A percentile compares a stretch with the other conserved stretches of the same genome.
Evolutionary conservation across 92 coral and sea anemone species (phyloP).

Genomic region (Phenganax stokvisi): DNA sequence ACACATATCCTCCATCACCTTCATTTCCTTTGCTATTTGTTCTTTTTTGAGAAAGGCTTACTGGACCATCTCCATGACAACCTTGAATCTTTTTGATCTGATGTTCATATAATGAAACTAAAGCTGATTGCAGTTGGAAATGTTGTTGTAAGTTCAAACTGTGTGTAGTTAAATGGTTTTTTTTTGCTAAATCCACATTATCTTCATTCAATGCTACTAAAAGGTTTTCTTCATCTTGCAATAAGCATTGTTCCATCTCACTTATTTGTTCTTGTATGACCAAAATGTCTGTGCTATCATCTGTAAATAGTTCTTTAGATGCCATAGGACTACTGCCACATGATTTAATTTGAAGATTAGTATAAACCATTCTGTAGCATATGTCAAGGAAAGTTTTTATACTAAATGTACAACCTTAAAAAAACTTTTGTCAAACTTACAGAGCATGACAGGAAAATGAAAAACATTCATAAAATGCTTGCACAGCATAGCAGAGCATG

Average conservation of each 20-base stretch:
- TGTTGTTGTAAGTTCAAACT: background rate
- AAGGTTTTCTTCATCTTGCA: background rate
- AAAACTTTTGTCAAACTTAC: no score
- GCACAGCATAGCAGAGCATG: no score
- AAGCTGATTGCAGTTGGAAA: background rate
- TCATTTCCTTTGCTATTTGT: no score
- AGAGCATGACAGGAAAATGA: no score
- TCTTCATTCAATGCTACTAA: background rate
- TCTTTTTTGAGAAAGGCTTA: no score
- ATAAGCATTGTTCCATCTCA: constrained; percentile 1
- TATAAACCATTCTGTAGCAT: background rate
- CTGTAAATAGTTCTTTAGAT: constrained; percentile 2
- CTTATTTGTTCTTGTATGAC: background rate
- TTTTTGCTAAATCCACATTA: constrained; percentile 1
- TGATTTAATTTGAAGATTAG: background rate
- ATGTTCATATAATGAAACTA: constrained; percentile 16
- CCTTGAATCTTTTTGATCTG: background rate
- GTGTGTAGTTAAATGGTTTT: background rate
- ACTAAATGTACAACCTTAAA: background rate
- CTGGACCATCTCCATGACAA: no score
- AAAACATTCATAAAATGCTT: no score
- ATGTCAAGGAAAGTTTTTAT: background rate
- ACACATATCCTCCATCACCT: no score
- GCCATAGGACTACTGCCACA: background rate
- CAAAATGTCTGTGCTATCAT: constrained; percentile 3